Percentiles rank a stretch among this genome's conserved stretches.
Conservation (phyloP, 1,140 invertebrate species). For the Macrosteles quadrilineatus region DNA sequence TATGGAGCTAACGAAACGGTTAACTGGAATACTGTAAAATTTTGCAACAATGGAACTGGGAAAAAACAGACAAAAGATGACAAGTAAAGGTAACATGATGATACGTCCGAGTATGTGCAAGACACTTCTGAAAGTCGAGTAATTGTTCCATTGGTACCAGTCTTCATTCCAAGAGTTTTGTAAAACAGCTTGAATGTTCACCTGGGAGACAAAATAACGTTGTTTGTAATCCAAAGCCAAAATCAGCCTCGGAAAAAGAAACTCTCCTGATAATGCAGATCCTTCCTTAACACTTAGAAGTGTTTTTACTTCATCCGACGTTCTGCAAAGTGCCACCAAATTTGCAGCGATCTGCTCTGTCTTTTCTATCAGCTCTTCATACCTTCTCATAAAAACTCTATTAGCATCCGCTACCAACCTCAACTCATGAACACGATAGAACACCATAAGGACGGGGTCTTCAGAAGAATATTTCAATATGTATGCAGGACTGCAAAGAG, state of each 20-base stretch:
- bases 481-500: slow-evolving; percentile 65
- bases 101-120: slow-evolving; percentile 50
- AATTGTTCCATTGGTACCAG: slow-evolving; percentile 58
- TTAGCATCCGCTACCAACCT: slow-evolving; percentile 52
- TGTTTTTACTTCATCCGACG: slow-evolving; percentile 66
- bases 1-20: slow-evolving; percentile 60
- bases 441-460: slow-evolving; percentile 67
- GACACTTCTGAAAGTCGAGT: slow-evolving; percentile 46
- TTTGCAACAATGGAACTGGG: slow-evolving; percentile 51
- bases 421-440: slow-evolving; percentile 60
- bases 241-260: slow-evolving; percentile 61
- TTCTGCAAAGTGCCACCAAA: slow-evolving; percentile 62
- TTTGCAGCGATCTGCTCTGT: slow-evolving; percentile 64
- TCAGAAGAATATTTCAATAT: slow-evolving; percentile 60
- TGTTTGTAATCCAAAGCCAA: slow-evolving; percentile 71
- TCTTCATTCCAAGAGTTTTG: slow-evolving; percentile 56
- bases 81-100: slow-evolving; percentile 52
- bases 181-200: slow-evolving; percentile 66
- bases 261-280: slow-evolving; percentile 47
- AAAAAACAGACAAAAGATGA: slow-evolving; percentile 49
- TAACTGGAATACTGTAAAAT: slow-evolving; percentile 55
- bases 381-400: slow-evolving; percentile 59
- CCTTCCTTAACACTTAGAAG: slow-evolving; percentile 58
- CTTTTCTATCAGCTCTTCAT: slow-evolving; percentile 56
- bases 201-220: slow-evolving; percentile 73